These are phyloP conservation scores for Neostethus bicornis DNA, from an alignment of 2,797 vertebrate genomes.

Conservation along the genomic window DNA sequence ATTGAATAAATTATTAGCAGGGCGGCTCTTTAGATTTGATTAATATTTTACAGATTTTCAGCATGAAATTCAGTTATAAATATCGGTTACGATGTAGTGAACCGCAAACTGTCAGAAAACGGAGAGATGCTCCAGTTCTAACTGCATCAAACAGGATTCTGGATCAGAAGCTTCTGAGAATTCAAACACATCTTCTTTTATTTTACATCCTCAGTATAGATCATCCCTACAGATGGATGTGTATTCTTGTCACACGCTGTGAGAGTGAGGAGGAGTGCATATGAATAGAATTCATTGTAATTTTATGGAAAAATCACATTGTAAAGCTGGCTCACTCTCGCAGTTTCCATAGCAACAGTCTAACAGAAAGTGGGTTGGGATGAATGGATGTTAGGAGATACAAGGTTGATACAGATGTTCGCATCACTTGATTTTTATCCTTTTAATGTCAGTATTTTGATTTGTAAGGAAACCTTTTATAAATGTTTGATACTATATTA, in stretches of 20 bases:
- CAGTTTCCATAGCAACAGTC: slow-evolving; percentile 77
- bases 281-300: slow-evolving; percentile 60
- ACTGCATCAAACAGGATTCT: slow-evolving; percentile 17
- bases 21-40: slow-evolving; percentile 47
- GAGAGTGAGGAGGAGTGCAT: slow-evolving; percentile 44
- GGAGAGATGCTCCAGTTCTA: slow-evolving; percentile 11
- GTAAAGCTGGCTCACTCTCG: slow-evolving; percentile 60
- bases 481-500: background rate
- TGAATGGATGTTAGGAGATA: slow-evolving; percentile 44
- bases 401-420: slow-evolving; percentile 31
- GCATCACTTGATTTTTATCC: slow-evolving; percentile 11
- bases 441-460: slow-evolving; percentile 9
- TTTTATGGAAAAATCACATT: slow-evolving; percentile 62
- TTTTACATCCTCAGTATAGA: slow-evolving; percentile 21
- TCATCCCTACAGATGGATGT: slow-evolving; percentile 17
- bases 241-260: slow-evolving; percentile 44
- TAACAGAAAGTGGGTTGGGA: slow-evolving; percentile 50
- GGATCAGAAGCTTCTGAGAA: slow-evolving; percentile 33
- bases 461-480: slow-evolving; percentile 4
- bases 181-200: slow-evolving; percentile 14
- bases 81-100: slow-evolving; percentile 19
- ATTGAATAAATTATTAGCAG: slow-evolving; percentile 64
- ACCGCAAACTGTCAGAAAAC: slow-evolving; percentile 2
- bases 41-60: slow-evolving; percentile 54
- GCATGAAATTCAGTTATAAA: slow-evolving; percentile 34